Evolutionary conservation across 2,888 invertebrate species (phyloP), one percentile per base, ranked within the genome.

Genomic region (Thymelicus lineola): DNA sequence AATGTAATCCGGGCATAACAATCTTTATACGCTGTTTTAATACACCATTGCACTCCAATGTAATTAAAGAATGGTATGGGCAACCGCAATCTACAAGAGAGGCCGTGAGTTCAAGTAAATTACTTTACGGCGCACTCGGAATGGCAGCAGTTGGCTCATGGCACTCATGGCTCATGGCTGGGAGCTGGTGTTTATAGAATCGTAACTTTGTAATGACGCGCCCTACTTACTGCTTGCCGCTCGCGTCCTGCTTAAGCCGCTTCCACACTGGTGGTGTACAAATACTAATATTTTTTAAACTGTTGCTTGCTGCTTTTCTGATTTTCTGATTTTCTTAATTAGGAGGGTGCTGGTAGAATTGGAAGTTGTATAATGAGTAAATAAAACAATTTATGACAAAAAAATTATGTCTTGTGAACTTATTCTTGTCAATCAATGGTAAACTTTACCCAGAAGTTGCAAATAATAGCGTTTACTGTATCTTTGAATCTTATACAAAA

Each of bases 11-110:
- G 20, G 20, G 20, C 20, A 9, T 42, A 10, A 42, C 10, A 42
- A 3, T 42, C 38, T 9, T 42, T 7, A 42, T 9, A 42, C 42
- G 42, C 42, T 10, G 42, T 42, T 42, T 42, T 42, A 42, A 12
- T 42, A 42, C 42, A 14, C 45, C 45, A 45, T 12, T 50, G 15
- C 5, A 66, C 36, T 38, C n/a, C 81, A 79, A 79, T 79, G 75
- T 74, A 53, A 57, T 66, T 50, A 7, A 28, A 15, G 50, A 50
- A 60, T 66, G 61, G 36, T 61, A 62, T 48, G 36, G 53, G 61
- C 42, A 55, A 36, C 62, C 55, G 68, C 55, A 68, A 57, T 62
- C 62, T 17, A 35, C 28, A 53, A 42, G 35, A 35, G 46, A 55
- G 61, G 55, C 50, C 66, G 42, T 66, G 66, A 53, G 36, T 57